Base-by-base conservation (phyloP, 1,140 invertebrate genomes). In the Harlomillsia oculata region DNA sequence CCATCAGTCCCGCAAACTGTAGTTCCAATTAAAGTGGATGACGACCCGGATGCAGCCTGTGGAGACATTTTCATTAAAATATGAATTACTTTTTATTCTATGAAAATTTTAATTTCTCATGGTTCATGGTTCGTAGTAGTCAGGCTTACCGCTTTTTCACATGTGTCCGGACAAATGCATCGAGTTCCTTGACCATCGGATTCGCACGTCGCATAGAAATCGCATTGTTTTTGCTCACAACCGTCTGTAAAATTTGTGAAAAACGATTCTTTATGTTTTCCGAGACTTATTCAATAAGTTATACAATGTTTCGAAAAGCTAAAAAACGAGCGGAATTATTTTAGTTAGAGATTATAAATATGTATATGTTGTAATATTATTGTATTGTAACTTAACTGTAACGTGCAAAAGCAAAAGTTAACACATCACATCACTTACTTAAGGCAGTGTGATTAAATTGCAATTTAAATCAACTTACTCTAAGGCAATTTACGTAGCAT, bases 181-280 rank as follows among this genome's bases (percentile, higher is more conserved):
- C 79, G 79, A 0, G 84, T 82, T 67, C 82, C 80, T n/a, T 74
- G 71, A 9, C 77, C 80, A 68, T 87, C 82, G 54, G 80, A 84
- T 68, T 90, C 84, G 71, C 90, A 94, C 21, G 82, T 75, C 1
- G 82, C 78, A 70, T 91, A 89, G 72, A 80, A 82, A 40, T 91
- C 83, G 71, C 90, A 95, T 67, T 84, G 84, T 66, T 84, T 85
- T 59, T 83, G 84, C 67, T 89, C 87, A 72, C 89, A 95, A 25
- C 87, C 87, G 76, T 88, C 90, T 89, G 75, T 32, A 80, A 75
- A 65, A 55, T 67, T 57, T 66, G 63, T 63, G 61, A 57, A 48
- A n/a, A 55, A 20, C 14, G 32, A 53, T 16, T 9, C 23, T 23
- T 45, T 9, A 18, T 20, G 5, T 41, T 41, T 8, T 41, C 20